Evolutionary conservation across 2,113 vertebrate genomes (phyloP).

Genomic region (Hemicordylus capensis): DNA sequence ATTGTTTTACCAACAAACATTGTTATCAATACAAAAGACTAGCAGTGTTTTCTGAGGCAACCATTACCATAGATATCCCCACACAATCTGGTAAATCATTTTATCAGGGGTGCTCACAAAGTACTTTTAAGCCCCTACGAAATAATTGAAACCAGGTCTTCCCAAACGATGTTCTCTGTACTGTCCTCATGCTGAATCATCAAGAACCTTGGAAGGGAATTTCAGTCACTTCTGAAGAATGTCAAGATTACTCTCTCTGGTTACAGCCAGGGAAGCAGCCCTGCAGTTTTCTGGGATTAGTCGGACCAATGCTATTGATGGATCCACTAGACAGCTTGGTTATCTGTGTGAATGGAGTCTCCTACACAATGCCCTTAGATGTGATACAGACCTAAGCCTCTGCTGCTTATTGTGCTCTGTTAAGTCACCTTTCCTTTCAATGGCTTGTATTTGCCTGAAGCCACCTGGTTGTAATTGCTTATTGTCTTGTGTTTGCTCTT

Average conservation of each 20-base stretch:
- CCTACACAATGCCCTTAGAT: not conserved
- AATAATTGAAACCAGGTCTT: not conserved
- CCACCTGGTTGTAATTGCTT: not conserved
- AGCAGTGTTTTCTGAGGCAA: too few relatives aligned
- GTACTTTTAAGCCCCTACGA: not conserved
- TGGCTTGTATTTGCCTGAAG: not conserved
- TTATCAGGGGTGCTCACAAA: not conserved
- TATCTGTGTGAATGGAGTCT: not conserved
- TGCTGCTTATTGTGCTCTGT: not conserved
- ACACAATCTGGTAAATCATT: too few relatives aligned
- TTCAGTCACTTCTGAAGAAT: not conserved
- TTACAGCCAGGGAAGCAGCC: not conserved
- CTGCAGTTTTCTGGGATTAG: not conserved
- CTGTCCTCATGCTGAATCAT: not conserved
- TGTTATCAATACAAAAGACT: too few relatives aligned
- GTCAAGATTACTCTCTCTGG: not conserved
- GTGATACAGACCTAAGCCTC: not conserved
- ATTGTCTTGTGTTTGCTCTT: not conserved
- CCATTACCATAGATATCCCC: too few relatives aligned
- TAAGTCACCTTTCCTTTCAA: not conserved
- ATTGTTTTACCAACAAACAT: too few relatives aligned
- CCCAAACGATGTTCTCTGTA: not conserved
- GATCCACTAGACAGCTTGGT: not conserved
- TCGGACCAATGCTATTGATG: too few relatives aligned
- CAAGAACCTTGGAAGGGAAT: not conserved